Evolutionary conservation across 2,888 invertebrate genomes (phyloP), one percentile per base, ranked within the genome.

Genomic region (Leucoma salicis): DNA sequence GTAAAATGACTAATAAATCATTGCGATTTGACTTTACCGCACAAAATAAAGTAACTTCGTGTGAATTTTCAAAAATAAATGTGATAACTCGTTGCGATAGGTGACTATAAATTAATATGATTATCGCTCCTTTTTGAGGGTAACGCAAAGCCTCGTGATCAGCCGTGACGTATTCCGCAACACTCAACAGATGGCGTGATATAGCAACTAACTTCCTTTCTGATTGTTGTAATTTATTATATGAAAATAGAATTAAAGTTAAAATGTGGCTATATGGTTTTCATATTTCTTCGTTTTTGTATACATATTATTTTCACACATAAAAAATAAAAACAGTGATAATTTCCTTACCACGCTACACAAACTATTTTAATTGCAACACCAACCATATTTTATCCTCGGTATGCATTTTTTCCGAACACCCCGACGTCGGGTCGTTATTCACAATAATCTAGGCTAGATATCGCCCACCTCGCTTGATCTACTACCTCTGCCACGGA

Each of bases 371-470:
- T 88, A 88, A 88, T 88, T 88, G 83, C 82, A 74, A 68, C 73
- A 63, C 60, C 69, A 74, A 80, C 81, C 65, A 83, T 87, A 85
- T 82, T 80, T 86, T 82, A 83, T 78, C 71, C 73, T 61, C 66
- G 62, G 68, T 66, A 64, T 78, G 78, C 78, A 75, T 84, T 84
- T 74, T 70, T 70, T 65, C 69, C 49, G 14, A 42, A 56, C 45
- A 58, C 66, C 67, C 61, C 66, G 63, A 63, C 74, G 62, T 66
- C 60, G 52, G 59, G 75, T 77, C 77, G 82, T 88, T 84, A 85
- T 71, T 88, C 87, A 87, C 85, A 87, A 84, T 87, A 78, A 88
- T 89, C 88, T 87, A 77, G 65, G 72, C 70, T 73, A 76, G 80
- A 84, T 86, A 87, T 87, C 88, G 77, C 73, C 70, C 73, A 63